Conservation (phyloP, 2,113 vertebrate genomes). For the Cochlearius cochlearius region DNA sequence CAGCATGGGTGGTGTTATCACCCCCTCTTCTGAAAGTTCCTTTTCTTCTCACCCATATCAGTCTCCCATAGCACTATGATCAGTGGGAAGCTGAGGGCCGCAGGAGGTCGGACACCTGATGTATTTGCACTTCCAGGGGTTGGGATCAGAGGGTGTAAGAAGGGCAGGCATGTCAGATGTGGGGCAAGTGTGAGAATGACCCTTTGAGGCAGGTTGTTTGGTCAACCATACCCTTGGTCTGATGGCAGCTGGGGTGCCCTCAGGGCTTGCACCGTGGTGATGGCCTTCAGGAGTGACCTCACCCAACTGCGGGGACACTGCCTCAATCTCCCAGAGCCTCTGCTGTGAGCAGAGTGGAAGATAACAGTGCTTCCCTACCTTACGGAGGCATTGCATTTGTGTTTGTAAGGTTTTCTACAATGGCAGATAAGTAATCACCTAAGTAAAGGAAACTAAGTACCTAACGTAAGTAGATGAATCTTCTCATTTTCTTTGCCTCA, state of each 20-base stretch:
- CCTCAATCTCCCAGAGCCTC: not conserved
- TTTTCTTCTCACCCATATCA: not conserved
- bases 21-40: not conserved
- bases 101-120: not conserved
- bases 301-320: accelerated
- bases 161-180: not conserved
- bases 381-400: not conserved
- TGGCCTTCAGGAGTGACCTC: not conserved
- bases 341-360: not conserved
- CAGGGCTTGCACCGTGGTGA: not conserved
- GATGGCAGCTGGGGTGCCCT: not conserved
- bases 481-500: conserved; percentile 34
- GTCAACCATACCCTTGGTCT: not conserved
- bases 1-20: not conserved
- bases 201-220: not conserved
- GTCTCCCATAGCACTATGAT: not conserved
- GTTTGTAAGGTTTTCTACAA: not conserved
- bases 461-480: not conserved
- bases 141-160: not conserved
- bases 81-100: not conserved
- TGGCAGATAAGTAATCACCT: not conserved
- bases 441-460: not conserved
- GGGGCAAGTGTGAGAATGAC: not conserved
- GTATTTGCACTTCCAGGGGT: accelerated
- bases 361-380: not conserved